These are phyloP conservation scores for Leptinotarsa juncta DNA, from an alignment of 2,888 invertebrate genomes.

Conservation along the genomic window DNA sequence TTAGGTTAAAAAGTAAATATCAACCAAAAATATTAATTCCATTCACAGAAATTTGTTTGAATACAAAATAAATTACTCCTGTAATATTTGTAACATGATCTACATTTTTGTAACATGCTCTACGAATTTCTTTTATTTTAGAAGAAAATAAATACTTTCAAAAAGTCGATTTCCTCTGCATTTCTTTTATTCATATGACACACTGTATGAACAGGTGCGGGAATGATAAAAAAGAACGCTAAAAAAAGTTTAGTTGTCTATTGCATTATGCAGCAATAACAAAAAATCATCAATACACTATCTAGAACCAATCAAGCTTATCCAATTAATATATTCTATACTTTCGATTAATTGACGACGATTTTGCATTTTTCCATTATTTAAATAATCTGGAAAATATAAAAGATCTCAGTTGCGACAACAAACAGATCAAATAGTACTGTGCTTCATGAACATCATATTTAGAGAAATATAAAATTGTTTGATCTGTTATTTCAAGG, in stretches of 20 bases:
- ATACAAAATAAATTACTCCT: too few relatives aligned
- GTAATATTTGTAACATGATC: too few relatives aligned
- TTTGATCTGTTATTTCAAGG: background rate
- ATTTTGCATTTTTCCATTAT: conserved; percentile 17
- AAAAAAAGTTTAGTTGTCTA: background rate
- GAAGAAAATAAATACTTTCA: too few relatives aligned
- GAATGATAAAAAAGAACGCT: background rate
- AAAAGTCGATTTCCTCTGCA: too few relatives aligned
- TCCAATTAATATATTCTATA: background rate
- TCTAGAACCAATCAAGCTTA: background rate
- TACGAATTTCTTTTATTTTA: too few relatives aligned
- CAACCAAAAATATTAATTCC: too few relatives aligned
- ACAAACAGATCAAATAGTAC: background rate
- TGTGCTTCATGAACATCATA: background rate
- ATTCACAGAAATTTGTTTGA: too few relatives aligned
- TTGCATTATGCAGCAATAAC: background rate
- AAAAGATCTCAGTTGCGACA: background rate
- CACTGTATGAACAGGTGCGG: too few relatives aligned
- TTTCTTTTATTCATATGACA: too few relatives aligned
- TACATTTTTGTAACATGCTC: too few relatives aligned
- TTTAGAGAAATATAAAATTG: background rate
- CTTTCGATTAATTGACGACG: conserved; percentile 11
- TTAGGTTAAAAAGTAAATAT: too few relatives aligned
- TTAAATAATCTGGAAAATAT: conserved; percentile 10
- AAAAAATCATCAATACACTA: background rate